These are phyloP conservation scores for Apteryx owenii DNA, from an alignment of 2,113 vertebrate genomes.

Conservation along the genomic window DNA sequence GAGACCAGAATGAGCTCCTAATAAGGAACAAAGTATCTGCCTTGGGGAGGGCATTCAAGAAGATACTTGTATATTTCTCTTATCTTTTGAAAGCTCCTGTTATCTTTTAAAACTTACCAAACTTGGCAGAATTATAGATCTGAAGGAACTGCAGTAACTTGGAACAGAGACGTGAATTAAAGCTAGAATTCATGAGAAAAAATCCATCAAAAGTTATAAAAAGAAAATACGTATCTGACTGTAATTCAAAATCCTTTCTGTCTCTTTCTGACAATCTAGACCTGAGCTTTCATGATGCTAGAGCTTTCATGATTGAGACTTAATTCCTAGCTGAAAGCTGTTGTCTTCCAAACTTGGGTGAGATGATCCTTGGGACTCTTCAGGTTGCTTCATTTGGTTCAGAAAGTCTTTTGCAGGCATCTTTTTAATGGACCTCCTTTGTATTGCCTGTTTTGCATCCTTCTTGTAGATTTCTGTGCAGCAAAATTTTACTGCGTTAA, in stretches of 20 bases:
- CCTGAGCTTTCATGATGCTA: background rate
- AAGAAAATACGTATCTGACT: background rate
- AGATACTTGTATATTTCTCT: background rate
- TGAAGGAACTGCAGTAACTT: background rate
- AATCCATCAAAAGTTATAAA: background rate
- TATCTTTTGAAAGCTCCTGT: background rate
- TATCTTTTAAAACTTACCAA: background rate
- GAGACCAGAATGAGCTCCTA: background rate
- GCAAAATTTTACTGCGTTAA: background rate
- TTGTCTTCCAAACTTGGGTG: background rate
- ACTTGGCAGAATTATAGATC: background rate
- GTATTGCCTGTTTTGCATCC: background rate
- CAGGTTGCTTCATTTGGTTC: background rate
- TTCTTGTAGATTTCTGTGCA: background rate
- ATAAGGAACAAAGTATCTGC: background rate
- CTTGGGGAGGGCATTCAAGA: background rate
- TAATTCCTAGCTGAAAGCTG: background rate
- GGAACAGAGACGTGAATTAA: background rate
- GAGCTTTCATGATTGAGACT: background rate
- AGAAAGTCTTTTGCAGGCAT: background rate
- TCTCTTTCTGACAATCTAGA: background rate
- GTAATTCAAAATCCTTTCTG: background rate
- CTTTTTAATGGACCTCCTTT: accelerated
- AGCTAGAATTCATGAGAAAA: background rate
- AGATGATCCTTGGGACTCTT: background rate